Percentiles rank a stretch among this genome's conserved stretches.
These are phyloP conservation scores for Smittia sp. DNA, from an alignment of 2,888 invertebrate species.

Conservation along the genomic window DNA sequence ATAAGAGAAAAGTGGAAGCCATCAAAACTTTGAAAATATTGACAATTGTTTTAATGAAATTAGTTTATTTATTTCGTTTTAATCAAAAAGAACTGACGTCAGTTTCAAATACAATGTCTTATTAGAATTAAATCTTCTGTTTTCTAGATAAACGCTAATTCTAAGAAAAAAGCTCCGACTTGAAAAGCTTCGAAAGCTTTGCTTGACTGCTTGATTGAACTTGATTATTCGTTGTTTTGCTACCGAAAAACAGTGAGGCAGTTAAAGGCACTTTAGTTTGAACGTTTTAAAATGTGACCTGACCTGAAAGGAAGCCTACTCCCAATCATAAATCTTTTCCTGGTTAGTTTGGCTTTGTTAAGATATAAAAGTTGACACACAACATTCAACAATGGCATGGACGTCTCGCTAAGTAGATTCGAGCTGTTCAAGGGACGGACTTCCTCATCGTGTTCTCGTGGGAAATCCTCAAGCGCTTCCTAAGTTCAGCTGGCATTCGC, in stretches of 20 bases:
- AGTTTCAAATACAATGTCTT: no score
- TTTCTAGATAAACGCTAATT: no score
- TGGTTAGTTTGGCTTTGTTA: slow-evolving; percentile 7
- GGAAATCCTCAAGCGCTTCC: slow-evolving; percentile 85
- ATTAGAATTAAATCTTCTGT: no score
- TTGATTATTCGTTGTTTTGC: not conserved
- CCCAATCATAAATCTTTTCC: not conserved
- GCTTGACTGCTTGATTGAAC: no score
- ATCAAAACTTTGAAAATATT: no score
- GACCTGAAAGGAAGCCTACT: not conserved
- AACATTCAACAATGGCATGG: not conserved
- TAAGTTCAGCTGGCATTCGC: slow-evolving; percentile 88
- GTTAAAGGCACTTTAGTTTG: slow-evolving; percentile 9
- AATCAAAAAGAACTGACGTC: no score
- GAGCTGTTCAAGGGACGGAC: not conserved
- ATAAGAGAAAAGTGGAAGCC: no score
- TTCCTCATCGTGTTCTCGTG: slow-evolving; percentile 74
- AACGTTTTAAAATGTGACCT: not conserved
- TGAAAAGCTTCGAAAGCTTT: no score
- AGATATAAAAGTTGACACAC: not conserved
- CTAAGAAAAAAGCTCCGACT: no score
- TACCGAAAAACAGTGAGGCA: not conserved
- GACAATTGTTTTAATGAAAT: no score
- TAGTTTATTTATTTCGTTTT: no score
- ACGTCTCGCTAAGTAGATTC: not conserved